Evolutionary conservation across 2,113 vertebrate genomes (phyloP).

Genomic region (Sander lucioperca): DNA sequence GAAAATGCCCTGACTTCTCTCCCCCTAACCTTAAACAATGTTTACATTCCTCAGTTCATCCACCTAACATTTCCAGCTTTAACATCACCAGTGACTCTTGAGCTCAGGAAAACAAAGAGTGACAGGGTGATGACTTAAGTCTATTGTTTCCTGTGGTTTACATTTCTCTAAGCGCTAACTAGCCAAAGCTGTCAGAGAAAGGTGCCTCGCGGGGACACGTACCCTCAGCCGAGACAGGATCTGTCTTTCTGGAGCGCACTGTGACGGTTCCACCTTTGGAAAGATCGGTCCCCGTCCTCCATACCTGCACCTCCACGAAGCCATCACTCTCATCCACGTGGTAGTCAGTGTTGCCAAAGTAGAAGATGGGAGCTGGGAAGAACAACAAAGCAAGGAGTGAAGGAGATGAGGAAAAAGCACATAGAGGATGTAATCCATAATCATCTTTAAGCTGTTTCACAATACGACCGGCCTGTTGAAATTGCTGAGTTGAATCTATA

Average conservation of each 20-base stretch:
- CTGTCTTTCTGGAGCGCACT: constrained; percentile 90
- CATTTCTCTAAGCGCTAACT: constrained; percentile 45
- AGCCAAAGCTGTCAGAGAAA: constrained; percentile 26
- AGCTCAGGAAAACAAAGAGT: constrained; percentile 57
- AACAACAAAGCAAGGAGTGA: constrained; percentile 17
- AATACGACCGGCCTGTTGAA: constrained; percentile 50
- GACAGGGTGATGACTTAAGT: constrained; percentile 54
- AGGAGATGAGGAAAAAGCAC: constrained; percentile 12
- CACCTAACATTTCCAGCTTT: constrained; percentile 39
- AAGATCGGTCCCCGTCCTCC: constrained; percentile 93
- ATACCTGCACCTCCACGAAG: constrained; percentile 89
- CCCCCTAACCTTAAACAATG: constrained; percentile 43
- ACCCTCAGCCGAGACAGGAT: constrained; percentile 92
- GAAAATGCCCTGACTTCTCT: constrained; percentile 7
- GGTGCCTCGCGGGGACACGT: constrained; percentile 54
- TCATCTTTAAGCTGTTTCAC: constrained; percentile 35
- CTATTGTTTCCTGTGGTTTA: constrained; percentile 56
- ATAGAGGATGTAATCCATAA: constrained; percentile 35
- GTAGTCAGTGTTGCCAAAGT: constrained; percentile 89
- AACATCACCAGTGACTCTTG: constrained; percentile 38
- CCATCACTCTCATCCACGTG: constrained; percentile 92
- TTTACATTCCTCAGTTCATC: constrained; percentile 74
- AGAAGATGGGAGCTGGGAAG: constrained; percentile 90
- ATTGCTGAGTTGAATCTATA: constrained; percentile 61
- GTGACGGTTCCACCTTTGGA: constrained; percentile 90